Evolutionary conservation across 1,140 invertebrate genomes (phyloP).

Genomic region (Varroa destructor): DNA sequence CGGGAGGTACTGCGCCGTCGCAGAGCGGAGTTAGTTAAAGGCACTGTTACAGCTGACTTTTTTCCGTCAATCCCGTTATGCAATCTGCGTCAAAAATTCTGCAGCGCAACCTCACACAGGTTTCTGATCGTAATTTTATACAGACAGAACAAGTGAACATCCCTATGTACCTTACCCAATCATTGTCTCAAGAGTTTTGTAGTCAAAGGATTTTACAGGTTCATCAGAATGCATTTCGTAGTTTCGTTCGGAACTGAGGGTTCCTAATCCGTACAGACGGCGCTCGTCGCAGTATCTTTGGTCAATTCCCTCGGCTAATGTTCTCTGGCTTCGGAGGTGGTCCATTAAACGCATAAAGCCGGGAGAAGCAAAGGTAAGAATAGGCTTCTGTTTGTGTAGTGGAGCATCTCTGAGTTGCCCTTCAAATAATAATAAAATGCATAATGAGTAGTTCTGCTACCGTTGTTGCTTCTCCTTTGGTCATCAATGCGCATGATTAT

Average conservation of each 20-base stretch:
- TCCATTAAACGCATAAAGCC: slow-evolving; percentile 7
- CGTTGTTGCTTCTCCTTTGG: no score
- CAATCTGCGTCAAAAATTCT: no score
- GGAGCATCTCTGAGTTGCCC: not conserved
- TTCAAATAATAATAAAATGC: not conserved
- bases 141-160: no score
- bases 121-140: no score
- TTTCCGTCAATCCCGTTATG: no score
- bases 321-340: not conserved
- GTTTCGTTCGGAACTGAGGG: slow-evolving; percentile 4
- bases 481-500: no score
- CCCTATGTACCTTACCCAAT: not conserved
- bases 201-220: not conserved
- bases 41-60: no score
- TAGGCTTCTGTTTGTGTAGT: not conserved
- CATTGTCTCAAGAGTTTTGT: not conserved
- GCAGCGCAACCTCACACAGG: no score
- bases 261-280: slow-evolving; percentile 10
- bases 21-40: no score
- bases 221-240: slow-evolving; percentile 19
- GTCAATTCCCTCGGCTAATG: not conserved
- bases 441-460: no score
- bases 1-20: no score
- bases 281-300: not conserved
- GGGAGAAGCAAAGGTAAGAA: slow-evolving; percentile 4